These are phyloP conservation scores for Scortum barcoo DNA, from an alignment of 2,113 vertebrate species.

Conservation along the genomic window DNA sequence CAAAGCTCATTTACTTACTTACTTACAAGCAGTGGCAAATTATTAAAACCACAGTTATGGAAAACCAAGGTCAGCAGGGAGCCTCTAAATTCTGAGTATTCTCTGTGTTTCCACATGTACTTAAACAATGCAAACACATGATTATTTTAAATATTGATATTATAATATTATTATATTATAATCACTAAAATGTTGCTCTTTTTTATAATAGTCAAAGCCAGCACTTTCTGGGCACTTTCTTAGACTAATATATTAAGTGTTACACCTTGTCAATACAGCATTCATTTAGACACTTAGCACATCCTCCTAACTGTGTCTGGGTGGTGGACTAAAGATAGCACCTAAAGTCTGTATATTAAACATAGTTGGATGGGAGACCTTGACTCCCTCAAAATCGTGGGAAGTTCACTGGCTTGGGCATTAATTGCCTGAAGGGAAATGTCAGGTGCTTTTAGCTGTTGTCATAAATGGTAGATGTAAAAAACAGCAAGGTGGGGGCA, in stretches of 20 bases:
- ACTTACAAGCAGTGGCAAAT: neutral
- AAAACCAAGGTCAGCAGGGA: neutral
- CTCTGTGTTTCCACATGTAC: neutral
- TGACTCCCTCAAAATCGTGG: neutral
- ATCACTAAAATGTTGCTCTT: neutral
- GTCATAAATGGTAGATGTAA: conserved; percentile 50
- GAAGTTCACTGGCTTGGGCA: conserved; percentile 8
- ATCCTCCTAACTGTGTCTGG: neutral
- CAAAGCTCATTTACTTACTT: too few relatives aligned
- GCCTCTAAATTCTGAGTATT: neutral
- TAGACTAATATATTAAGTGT: neutral
- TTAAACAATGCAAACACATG: neutral
- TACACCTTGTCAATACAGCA: neutral
- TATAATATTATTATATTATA: too few relatives aligned
- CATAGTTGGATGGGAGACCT: neutral
- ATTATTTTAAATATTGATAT: neutral
- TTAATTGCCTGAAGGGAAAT: conserved; percentile 62
- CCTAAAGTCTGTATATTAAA: conserved; percentile 23
- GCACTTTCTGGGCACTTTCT: neutral
- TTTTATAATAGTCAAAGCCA: neutral
- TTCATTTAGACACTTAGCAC: neutral
- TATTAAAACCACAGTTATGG: neutral
- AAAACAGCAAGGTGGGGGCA: neutral
- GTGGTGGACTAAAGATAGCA: conserved; percentile 38
- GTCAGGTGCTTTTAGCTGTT: conserved; percentile 64